Conservation (phyloP, 2,797 vertebrate genomes). For the Myotis myotis region DNA sequence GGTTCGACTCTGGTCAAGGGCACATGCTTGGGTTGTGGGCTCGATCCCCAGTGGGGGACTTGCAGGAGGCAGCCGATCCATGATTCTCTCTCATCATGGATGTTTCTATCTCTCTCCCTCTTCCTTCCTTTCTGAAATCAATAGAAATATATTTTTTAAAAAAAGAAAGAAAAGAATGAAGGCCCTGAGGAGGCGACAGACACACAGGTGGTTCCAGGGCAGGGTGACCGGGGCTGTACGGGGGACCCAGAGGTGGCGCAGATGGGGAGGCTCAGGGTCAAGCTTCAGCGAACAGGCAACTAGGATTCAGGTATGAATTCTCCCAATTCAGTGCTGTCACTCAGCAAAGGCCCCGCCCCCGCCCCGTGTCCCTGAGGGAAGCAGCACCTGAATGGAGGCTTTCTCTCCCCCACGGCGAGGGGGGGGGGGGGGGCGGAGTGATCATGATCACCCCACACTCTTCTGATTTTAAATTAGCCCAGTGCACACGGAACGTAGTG, state of each 20-base stretch:
- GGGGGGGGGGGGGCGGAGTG: background rate
- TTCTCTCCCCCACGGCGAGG: background rate
- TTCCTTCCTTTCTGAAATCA: no score
- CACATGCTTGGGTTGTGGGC: no score
- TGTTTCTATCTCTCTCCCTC: no score
- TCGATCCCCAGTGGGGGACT: no score
- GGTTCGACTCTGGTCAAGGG: no score
- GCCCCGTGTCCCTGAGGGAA: background rate
- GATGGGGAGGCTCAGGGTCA: background rate
- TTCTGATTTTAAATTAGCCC: constrained; percentile 63
- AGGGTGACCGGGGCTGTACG: background rate
- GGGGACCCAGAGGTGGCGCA: background rate
- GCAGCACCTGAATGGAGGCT: background rate
- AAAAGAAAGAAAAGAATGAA: rapidly evolving
- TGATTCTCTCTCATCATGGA: no score
- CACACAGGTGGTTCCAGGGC: background rate
- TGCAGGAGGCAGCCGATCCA: no score
- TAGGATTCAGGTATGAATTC: background rate
- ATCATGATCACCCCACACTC: background rate
- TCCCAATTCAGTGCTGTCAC: rapidly evolving
- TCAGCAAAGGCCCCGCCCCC: background rate
- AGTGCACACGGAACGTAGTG: background rate
- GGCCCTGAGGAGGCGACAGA: background rate
- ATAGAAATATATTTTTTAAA: no score
- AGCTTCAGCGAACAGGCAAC: background rate